Base-by-base conservation (phyloP, 2,797 vertebrate species). In the Poecilia wingei region DNA sequence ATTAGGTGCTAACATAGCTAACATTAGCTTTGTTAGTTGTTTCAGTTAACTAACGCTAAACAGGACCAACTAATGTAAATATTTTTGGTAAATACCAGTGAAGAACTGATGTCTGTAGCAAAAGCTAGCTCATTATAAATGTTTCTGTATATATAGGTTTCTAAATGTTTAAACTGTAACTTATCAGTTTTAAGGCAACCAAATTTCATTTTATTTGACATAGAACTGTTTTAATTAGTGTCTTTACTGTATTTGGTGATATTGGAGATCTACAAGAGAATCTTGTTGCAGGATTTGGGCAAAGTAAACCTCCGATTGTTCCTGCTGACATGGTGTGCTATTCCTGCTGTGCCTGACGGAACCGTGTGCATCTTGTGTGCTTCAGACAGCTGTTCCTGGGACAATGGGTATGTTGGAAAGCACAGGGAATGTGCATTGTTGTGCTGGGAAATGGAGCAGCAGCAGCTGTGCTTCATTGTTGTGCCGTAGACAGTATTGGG, bases 341-440 rank as follows among this genome's bases (percentile, higher is more conserved):
- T 84, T 72, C 82, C 87, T 51, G 43, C 72, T 82, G 79, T 87
- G 84, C 79, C 79, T 49, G 57, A 72, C 20, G 36, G 45, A 74
- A 41, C 41, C 47, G 20, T 75, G 87, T 80, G 79, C 81, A 47
- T 82, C 51, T 43, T 79, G 69, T 90, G 88, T 92, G 90, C 88
- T 88, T 91, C 66, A 77, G 28, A 80, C 10, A 41, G 79, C 57
- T 74, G 59, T 55, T 75, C 86, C 53, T 28, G 45, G 72, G 25
- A 72, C 69, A 45, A 73, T n/a, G 49, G 28, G 45, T 31, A 57
- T n/a, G 68, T 85, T 68, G 41, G 71, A 79, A 80, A 86, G 71
- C 61, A 77, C 72, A 76, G 87, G 84, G 75, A 84, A 91, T 91
- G 93, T 92, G 91, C 89, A 88, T 61, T 61, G 57, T 81, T 75